These are phyloP conservation scores for Sciurus carolinensis DNA, from an alignment of 2,797 vertebrate genomes.

Conservation along the genomic window DNA sequence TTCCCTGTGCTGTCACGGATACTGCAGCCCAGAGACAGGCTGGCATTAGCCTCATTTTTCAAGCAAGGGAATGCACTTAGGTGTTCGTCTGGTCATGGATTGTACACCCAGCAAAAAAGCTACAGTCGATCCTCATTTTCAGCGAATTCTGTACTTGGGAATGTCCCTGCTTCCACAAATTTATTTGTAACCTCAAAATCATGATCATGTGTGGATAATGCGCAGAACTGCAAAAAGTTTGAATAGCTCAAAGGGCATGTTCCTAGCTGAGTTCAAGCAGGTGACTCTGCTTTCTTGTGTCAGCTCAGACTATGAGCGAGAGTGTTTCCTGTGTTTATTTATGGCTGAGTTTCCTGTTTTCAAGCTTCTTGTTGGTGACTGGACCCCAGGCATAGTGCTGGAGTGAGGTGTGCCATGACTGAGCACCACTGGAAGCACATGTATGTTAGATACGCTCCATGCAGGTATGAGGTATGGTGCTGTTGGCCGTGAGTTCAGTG, in stretches of 20 bases:
- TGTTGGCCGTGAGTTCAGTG: background rate
- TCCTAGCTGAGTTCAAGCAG: background rate
- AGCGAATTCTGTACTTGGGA: background rate
- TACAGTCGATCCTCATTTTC: background rate
- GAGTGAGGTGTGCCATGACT: background rate
- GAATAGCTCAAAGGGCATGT: background rate
- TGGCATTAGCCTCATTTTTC: background rate
- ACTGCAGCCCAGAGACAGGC: background rate
- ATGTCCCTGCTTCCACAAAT: background rate
- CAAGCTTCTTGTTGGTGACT: background rate
- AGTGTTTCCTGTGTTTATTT: background rate
- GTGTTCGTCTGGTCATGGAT: too few species aligned
- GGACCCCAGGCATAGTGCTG: background rate
- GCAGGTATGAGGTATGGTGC: background rate
- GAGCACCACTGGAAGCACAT: background rate
- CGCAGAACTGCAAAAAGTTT: background rate
- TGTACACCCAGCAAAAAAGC: background rate
- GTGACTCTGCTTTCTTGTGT: background rate
- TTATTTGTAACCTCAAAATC: background rate
- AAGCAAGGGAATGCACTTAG: background rate
- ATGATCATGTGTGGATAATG: background rate
- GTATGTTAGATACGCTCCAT: background rate
- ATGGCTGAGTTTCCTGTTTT: background rate
- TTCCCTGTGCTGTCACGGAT: background rate
- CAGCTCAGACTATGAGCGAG: too few species aligned